Evolutionary conservation across 2,113 vertebrate species (phyloP).

Genomic region (Gadus chalcogrammus): DNA sequence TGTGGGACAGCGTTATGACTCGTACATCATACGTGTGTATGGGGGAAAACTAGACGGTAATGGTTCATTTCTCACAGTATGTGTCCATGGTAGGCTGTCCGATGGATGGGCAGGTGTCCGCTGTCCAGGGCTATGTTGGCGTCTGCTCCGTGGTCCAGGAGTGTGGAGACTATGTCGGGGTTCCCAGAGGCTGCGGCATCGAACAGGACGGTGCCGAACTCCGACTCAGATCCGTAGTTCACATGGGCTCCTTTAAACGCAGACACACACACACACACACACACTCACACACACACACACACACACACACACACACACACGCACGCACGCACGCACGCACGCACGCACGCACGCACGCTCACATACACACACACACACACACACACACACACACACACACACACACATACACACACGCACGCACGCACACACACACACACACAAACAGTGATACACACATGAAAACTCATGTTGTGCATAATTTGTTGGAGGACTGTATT

Average conservation of each 20-base stretch:
- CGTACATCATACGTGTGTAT: not conserved
- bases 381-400: too few relatives aligned
- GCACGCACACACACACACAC: too few relatives aligned
- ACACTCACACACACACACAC: not conserved
- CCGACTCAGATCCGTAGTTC: conserved; percentile 75
- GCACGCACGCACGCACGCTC: too few relatives aligned
- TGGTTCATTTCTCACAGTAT: conserved; percentile 77
- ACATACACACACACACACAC: too few relatives aligned
- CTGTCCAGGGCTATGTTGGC: conserved; percentile 86
- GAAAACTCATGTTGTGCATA: not conserved
- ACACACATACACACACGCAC: too few relatives aligned
- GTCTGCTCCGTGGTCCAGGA: conserved; percentile 88
- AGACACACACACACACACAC: conserved; percentile 7
- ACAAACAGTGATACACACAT: not conserved
- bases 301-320: too few relatives aligned
- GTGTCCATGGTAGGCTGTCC: conserved; percentile 89
- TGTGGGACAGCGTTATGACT: not conserved
- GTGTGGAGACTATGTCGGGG: conserved; percentile 81
- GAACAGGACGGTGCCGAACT: conserved; percentile 83
- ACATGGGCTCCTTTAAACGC: conserved; percentile 78
- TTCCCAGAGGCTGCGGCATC: conserved; percentile 89
- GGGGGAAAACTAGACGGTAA: not conserved
- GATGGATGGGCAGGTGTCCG: conserved; percentile 91
- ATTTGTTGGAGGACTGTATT: not conserved
- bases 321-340: too few relatives aligned